phyloP scores from a whole-genome alignment of 2,888 invertebrate species.

The Parnassius glacialis region DNA sequence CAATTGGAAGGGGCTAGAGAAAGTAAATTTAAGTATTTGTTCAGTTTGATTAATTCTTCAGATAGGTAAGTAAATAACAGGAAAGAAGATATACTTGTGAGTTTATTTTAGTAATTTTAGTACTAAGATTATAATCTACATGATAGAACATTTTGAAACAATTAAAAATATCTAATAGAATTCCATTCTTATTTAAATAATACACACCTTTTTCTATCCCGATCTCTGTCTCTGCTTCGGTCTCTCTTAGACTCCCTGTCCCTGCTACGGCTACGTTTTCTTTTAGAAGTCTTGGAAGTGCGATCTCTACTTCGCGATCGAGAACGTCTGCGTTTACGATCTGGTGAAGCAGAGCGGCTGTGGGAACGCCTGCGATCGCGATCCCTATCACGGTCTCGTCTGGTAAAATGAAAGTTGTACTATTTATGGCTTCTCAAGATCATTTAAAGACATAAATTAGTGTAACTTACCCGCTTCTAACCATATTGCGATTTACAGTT shows the following conservation, averaged over 20 bases:
- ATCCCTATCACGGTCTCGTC: constrained; percentile 69
- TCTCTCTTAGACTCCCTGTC: constrained; percentile 82
- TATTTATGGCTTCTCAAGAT: neutral
- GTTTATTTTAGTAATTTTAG: no score
- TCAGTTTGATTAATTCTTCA: no score
- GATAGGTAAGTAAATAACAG: no score
- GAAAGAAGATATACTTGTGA: no score
- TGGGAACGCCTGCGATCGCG: constrained; percentile 80
- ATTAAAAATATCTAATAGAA: neutral
- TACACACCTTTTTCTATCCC: constrained; percentile 67
- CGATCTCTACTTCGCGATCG: constrained; percentile 83
- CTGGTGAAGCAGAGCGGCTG: constrained; percentile 81
- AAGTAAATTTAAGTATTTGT: no score
- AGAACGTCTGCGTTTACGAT: constrained; percentile 78
- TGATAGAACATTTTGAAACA: neutral
- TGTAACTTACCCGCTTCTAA: constrained; percentile 66
- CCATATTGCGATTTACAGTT: constrained; percentile 42
- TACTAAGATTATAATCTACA: neutral
- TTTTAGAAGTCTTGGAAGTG: constrained; percentile 79
- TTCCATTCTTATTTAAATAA: constrained; percentile 3
- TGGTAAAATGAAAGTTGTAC: constrained; percentile 31
- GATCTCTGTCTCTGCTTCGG: constrained; percentile 72
- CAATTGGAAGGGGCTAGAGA: no score
- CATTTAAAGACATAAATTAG: neutral
- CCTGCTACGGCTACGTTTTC: constrained; percentile 84